phyloP scores from a whole-genome alignment of 2,888 invertebrate genomes.

The Microctonus aethiopoides region DNA sequence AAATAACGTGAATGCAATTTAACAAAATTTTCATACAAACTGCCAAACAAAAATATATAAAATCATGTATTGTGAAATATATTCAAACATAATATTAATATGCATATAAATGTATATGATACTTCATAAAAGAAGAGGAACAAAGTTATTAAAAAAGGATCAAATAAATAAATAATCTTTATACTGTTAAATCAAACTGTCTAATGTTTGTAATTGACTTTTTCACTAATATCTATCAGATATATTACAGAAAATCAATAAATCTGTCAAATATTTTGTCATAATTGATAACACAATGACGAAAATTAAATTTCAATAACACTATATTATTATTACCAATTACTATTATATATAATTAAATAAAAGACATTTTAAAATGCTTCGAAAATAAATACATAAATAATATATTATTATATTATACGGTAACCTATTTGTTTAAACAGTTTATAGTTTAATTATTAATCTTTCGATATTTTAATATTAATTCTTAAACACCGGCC shows the following conservation, averaged over 20 bases:
- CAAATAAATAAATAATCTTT: neutral
- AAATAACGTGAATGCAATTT: neutral
- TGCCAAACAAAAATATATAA: constrained; percentile 14
- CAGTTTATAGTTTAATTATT: no score
- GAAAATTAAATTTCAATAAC: neutral
- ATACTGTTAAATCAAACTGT: neutral
- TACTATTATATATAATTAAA: neutral
- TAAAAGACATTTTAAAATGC: neutral
- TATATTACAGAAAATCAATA: neutral
- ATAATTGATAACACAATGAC: neutral
- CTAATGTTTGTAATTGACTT: neutral
- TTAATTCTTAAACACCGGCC: no score
- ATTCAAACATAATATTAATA: neutral
- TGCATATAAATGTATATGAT: neutral
- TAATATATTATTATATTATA: neutral
- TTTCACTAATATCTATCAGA: neutral
- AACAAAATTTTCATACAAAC: constrained; percentile 5
- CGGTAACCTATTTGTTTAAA: no score
- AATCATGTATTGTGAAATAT: neutral
- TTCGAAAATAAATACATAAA: neutral
- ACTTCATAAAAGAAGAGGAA: constrained; percentile 1
- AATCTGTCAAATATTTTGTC: neutral
- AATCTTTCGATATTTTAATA: no score
- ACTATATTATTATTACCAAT: no score
- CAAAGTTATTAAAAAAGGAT: constrained; percentile 34